Conservation (phyloP, 2,797 vertebrate species). For the Rhinichthys osculus region DNA sequence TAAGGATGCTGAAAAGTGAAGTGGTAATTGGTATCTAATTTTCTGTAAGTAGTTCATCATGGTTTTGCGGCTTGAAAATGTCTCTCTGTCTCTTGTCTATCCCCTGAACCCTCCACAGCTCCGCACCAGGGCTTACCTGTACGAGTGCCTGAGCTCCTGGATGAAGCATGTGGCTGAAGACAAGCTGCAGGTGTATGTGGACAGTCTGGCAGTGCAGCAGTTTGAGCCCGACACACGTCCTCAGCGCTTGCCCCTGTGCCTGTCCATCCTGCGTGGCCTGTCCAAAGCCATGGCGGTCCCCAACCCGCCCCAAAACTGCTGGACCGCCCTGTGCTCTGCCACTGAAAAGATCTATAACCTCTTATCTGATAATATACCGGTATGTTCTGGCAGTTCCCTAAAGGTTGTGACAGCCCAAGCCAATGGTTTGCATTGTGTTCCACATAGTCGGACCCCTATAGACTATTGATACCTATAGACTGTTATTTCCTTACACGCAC, state of each 20-base stretch:
- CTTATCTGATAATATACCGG: slow-evolving; percentile 87
- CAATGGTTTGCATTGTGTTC: neutral
- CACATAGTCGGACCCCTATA: no score
- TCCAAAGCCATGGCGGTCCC: slow-evolving; percentile 87
- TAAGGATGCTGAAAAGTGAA: neutral
- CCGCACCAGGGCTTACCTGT: slow-evolving; percentile 82
- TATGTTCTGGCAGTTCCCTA: slow-evolving; percentile 59
- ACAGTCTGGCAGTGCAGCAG: slow-evolving; percentile 82
- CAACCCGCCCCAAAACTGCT: slow-evolving; percentile 86
- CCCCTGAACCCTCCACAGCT: slow-evolving; percentile 67
- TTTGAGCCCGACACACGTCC: slow-evolving; percentile 73
- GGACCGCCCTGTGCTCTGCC: slow-evolving; percentile 83
- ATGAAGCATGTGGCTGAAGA: slow-evolving; percentile 92
- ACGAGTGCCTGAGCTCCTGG: slow-evolving; percentile 82
- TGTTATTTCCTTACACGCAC: no score
- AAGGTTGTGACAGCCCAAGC: neutral
- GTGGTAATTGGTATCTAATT: neutral
- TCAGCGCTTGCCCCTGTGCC: slow-evolving; percentile 71
- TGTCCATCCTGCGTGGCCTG: slow-evolving; percentile 83
- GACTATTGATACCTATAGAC: no score
- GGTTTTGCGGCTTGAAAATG: neutral
- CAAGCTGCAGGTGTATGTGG: slow-evolving; percentile 85
- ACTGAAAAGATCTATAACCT: slow-evolving; percentile 85
- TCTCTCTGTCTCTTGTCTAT: neutral
- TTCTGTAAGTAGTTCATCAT: neutral